These are phyloP conservation scores for Mamestra configurata DNA, from an alignment of 1,140 invertebrate species.

Conservation along the genomic window DNA sequence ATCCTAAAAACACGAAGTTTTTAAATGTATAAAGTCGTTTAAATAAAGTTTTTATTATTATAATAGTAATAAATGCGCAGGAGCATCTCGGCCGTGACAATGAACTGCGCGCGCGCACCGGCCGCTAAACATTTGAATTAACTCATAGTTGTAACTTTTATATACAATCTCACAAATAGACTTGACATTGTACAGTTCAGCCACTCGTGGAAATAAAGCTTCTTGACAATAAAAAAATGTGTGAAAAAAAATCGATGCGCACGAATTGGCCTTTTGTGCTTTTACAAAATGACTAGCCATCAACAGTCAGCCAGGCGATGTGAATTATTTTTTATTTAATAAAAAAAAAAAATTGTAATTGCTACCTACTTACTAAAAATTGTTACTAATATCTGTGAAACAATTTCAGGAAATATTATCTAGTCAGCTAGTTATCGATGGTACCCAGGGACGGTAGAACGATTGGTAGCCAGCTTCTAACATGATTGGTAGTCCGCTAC, in stretches of 20 bases:
- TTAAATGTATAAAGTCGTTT: not conserved
- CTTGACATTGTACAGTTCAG: not conserved
- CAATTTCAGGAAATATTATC: not conserved
- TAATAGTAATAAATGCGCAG: conserved; percentile 4
- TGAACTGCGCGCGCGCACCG: conserved; percentile 58
- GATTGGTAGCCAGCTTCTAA: too few relatives aligned
- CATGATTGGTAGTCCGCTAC: not conserved
- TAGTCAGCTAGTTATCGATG: not conserved
- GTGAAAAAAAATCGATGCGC: not conserved
- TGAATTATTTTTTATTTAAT: not conserved
- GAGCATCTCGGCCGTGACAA: conserved; percentile 60
- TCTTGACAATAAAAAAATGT: not conserved
- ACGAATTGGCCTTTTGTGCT: not conserved
- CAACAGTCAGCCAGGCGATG: too few relatives aligned
- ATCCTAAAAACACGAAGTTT: not conserved
- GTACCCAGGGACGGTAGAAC: not conserved
- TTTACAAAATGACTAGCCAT: not conserved
- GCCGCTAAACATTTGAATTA: conserved; percentile 41
- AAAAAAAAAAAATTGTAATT: too few relatives aligned
- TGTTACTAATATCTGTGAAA: too few relatives aligned
- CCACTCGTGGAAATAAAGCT: not conserved
- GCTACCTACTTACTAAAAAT: too few relatives aligned
- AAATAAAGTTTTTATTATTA: not conserved
- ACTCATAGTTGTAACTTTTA: conserved; percentile 29
- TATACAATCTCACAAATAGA: conserved; percentile 26